Evolutionary conservation across 2,797 vertebrate species (phyloP).

Genomic region (Aldrovandia affinis): DNA sequence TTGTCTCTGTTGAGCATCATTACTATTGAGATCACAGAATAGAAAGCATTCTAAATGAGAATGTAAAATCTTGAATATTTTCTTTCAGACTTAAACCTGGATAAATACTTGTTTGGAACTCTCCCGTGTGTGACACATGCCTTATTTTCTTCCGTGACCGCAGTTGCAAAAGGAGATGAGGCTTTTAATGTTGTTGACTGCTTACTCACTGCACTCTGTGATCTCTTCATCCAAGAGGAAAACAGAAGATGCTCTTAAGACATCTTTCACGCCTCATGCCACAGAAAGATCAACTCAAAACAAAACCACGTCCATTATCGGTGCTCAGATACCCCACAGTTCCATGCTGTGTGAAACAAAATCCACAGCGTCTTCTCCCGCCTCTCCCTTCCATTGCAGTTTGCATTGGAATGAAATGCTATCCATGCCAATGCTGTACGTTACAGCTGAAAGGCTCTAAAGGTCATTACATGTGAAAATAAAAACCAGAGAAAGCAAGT

Average conservation of each 20-base stretch:
- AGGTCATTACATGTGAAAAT: background rate
- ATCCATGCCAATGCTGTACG: conserved; percentile 43
- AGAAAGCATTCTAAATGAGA: background rate
- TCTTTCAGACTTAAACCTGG: background rate
- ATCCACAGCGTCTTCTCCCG: conserved; percentile 40
- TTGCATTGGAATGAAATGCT: conserved; percentile 56
- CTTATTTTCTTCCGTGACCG: background rate
- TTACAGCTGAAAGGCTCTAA: background rate
- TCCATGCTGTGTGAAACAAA: conserved; percentile 17
- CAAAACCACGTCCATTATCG: conserved; percentile 58
- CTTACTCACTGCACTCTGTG: conserved; percentile 65
- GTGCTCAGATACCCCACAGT: conserved; percentile 22
- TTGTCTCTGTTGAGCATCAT: background rate
- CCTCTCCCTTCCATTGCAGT: conserved; percentile 38
- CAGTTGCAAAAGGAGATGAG: background rate
- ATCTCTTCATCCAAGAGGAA: conserved; percentile 35
- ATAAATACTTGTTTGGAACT: background rate
- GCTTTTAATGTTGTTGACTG: conserved; percentile 10
- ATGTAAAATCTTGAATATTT: background rate
- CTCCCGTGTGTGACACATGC: too few relatives aligned
- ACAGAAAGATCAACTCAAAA: conserved; percentile 61
- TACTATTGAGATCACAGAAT: background rate
- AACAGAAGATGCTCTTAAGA: conserved; percentile 53
- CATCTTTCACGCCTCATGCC: conserved; percentile 62
- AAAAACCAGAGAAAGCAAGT: background rate